Conservation (phyloP, 2,113 vertebrate species). For the Oryctolagus cuniculus region mOryCun1.1 NC_091438.1:57812001-57812500, state of each 20-base stretch:
- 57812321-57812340: neutral
- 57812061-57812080: neutral
- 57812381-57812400: constrained; percentile 24
- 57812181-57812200: constrained; percentile 14
- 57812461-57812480: neutral
- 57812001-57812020: too few species aligned
- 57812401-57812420: constrained; percentile 54
- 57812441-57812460: neutral
- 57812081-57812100: neutral
- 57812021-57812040: too few species aligned
- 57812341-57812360: neutral
- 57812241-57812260: neutral
- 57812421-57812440: constrained; percentile 23
- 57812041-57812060: constrained; percentile 7
- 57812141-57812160: constrained; percentile 25
- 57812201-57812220: neutral
- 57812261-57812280: constrained; percentile 14
- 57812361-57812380: neutral
- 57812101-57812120: neutral
- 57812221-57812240: neutral
- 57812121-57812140: neutral
- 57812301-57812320: neutral
- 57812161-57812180: constrained; percentile 39
- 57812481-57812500: too few species aligned
- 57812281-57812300: neutral